These are phyloP conservation scores for Drosophila suboccidentalis DNA, from an alignment of 2,888 invertebrate species.

Conservation along the genomic window DNA sequence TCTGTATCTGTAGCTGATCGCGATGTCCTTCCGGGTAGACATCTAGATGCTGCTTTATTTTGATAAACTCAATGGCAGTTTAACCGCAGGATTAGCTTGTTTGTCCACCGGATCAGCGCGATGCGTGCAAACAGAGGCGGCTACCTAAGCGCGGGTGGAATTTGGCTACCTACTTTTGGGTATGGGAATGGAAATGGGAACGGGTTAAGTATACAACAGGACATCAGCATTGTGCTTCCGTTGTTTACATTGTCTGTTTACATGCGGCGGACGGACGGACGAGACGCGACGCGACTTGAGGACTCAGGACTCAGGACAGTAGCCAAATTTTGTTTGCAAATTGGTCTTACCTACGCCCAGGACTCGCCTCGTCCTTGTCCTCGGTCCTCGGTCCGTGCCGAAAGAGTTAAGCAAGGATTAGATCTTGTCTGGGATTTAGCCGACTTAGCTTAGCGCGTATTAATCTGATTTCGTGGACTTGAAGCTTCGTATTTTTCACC, in stretches of 20 bases:
- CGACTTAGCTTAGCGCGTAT: conserved; percentile 71
- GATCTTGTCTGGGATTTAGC: conserved; percentile 41
- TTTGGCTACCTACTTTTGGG: conserved; percentile 24
- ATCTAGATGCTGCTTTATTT: conserved; percentile 67
- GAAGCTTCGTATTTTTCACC: conserved; percentile 44
- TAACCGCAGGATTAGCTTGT: conserved; percentile 85
- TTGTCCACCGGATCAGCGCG: conserved; percentile 78
- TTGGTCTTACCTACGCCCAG: conserved; percentile 81
- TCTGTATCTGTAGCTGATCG: conserved; percentile 9
- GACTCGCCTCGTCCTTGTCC: conserved; percentile 34
- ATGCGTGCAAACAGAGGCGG: conserved; percentile 68
- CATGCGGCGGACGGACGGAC: conserved; percentile 32
- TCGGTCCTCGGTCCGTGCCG: conserved; percentile 28
- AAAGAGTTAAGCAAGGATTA: conserved; percentile 79
- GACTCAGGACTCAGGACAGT: conserved; percentile 58
- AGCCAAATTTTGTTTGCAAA: conserved; percentile 76
- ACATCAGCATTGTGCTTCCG: conserved; percentile 61
- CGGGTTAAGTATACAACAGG: conserved; percentile 57
- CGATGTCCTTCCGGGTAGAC: conserved; percentile 70
- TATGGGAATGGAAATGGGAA: conserved; percentile 41
- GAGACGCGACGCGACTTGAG: background rate
- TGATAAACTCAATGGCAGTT: conserved; percentile 82
- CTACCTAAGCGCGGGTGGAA: conserved; percentile 44
- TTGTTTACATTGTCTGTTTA: conserved; percentile 77
- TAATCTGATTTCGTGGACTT: conserved; percentile 72